Percentiles rank a stretch among this genome's conserved stretches.
These are phyloP conservation scores for Euthynnus affinis DNA, from an alignment of 2,797 vertebrate species.

Conservation along the genomic window DNA sequence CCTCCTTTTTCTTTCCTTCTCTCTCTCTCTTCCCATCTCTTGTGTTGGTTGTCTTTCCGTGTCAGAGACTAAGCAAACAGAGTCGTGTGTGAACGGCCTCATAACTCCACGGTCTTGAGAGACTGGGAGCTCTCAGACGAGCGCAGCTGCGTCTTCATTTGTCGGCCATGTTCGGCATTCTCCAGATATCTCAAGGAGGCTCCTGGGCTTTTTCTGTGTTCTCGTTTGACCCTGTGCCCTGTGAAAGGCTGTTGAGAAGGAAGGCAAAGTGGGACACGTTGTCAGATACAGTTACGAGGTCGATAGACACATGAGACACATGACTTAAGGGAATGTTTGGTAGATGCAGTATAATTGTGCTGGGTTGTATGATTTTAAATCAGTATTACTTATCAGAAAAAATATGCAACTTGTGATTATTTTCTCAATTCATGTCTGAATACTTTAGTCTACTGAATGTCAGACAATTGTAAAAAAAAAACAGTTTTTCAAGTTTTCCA, in stretches of 20 bases:
- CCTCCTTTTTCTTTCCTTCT: slow-evolving; percentile 11
- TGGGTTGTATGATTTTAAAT: neutral
- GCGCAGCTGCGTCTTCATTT: slow-evolving; percentile 82
- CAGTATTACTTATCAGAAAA: neutral
- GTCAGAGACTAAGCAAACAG: slow-evolving; percentile 86
- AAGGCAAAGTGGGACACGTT: slow-evolving; percentile 22
- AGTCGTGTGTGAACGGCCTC: slow-evolving; percentile 77
- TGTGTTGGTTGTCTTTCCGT: slow-evolving; percentile 78
- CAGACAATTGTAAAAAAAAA: neutral
- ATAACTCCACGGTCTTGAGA: slow-evolving; percentile 76
- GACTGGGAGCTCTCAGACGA: slow-evolving; percentile 64
- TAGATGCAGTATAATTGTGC: neutral
- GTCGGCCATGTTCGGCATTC: slow-evolving; percentile 77
- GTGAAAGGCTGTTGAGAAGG: slow-evolving; percentile 16
- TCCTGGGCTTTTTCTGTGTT: slow-evolving; percentile 73
- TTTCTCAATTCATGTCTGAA: neutral
- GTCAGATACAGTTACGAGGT: slow-evolving; percentile 10
- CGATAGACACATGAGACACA: neutral
- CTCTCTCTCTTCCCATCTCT: slow-evolving; percentile 49
- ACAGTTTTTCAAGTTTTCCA: too few species aligned
- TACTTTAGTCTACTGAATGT: neutral
- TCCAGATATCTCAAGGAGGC: slow-evolving; percentile 73
- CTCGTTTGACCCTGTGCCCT: slow-evolving; percentile 66
- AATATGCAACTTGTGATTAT: neutral
- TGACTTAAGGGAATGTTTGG: neutral